Conservation (phyloP, 2,888 invertebrate genomes). For the Cheilosia vernalis region DNA sequence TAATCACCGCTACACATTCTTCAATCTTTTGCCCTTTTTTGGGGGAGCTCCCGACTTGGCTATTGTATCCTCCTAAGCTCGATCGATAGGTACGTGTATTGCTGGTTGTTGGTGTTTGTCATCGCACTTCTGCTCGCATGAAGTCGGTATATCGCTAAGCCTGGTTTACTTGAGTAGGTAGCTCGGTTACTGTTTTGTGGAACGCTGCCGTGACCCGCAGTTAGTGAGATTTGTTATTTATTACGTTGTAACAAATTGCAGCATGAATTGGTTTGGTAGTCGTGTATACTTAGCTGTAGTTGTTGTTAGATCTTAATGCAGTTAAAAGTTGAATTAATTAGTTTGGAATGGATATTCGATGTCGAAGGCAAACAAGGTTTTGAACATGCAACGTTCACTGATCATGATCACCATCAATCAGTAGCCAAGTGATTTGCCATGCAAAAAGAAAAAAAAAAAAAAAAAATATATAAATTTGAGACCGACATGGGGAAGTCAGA, state of each 20-base stretch:
- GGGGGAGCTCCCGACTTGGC: conserved; percentile 39
- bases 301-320: conserved; percentile 22
- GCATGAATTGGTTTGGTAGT: conserved; percentile 52
- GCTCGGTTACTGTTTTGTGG: conserved; percentile 42
- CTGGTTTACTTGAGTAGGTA: neutral
- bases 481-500: neutral
- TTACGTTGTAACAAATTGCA: conserved; percentile 70
- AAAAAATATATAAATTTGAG: neutral
- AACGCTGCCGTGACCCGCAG: conserved; percentile 57
- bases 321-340: conserved; percentile 64
- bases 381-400: conserved; percentile 47
- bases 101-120: conserved; percentile 20
- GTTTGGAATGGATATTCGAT: conserved; percentile 68
- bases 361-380: conserved; percentile 72
- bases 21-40: conserved; percentile 72
- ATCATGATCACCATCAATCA: conserved; percentile 41
- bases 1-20: conserved; percentile 74
- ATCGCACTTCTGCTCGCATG: conserved; percentile 19
- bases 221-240: conserved; percentile 69
- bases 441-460: conserved; percentile 24
- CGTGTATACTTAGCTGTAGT: conserved; percentile 1
- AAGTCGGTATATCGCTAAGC: conserved; percentile 7
- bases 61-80: conserved; percentile 50
- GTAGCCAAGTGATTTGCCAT: conserved; percentile 26
- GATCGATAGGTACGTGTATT: conserved; percentile 1